Base-by-base conservation (phyloP, 2,888 invertebrate species). In the Nymphalis c-album region DNA sequence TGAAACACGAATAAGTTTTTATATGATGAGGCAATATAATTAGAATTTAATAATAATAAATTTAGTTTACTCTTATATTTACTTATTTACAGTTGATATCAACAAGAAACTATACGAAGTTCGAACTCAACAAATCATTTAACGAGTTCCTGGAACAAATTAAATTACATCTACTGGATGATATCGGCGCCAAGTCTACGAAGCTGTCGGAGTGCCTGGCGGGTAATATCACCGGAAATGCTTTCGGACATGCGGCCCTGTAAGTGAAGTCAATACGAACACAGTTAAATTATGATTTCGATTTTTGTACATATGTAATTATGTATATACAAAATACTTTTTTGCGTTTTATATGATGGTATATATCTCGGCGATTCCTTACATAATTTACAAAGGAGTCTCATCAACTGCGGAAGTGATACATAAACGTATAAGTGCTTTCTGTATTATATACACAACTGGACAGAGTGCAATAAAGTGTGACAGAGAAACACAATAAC, bases 81-180 rank as follows among this genome's bases (percentile, higher is more conserved):
- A 6, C 8, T 48, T 46, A 71, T 48, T 46, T 69, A 13, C 78
- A 93, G 93, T 72, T 93, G 22, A 84, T 92, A 70, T 91, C 88
- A 1, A 85, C 85, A 1, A 86, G 93, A 0, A 93, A 93, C 78
- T 93, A 93, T 79, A 93, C 93, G 0, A 90, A 86, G 63, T 84
- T 78, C 67, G 93, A 93, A 75, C 80, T 93, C 71, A 93, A 93
- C 77, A 93, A 92, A 68, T 87, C 92, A 0, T 75, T 92, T 63
- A 85, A 81, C 50, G 87, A 91, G 71, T 84, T 92, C 68, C 71
- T 92, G 65, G 86, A 84, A 50, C 85, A 85, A 60, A 82, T 90
- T 22, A 83, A 88, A 64, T 74, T 86, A 17, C 85, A 89, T 53
- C 73, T 89, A 0, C 74, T 91, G 1, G 90, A 90, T 1, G 90